Conservation (phyloP, 2,888 invertebrate genomes). For the Drosophila borealis region DNA sequence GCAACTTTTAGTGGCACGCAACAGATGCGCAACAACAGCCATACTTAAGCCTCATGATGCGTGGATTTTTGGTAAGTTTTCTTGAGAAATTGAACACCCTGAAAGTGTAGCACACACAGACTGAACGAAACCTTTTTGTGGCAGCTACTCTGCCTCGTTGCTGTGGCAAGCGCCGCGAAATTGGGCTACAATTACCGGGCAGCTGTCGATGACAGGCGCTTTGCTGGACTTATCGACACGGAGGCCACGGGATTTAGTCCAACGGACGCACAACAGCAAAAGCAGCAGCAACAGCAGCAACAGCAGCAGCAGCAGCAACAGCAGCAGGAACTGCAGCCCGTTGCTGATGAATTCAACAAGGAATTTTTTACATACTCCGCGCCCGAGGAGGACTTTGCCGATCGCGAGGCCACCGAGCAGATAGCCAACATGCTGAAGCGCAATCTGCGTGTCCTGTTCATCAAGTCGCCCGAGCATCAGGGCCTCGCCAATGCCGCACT, state of each 20-base stretch:
- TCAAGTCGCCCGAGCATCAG: slow-evolving; percentile 81
- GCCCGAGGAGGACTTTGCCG: slow-evolving; percentile 78
- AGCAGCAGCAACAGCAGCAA: slow-evolving; percentile 15
- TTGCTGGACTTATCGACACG: slow-evolving; percentile 63
- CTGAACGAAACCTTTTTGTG: slow-evolving; percentile 3
- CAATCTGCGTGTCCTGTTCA: slow-evolving; percentile 81
- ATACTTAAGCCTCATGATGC: slow-evolving; percentile 86
- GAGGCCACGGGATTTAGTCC: slow-evolving; percentile 70
- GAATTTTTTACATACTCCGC: slow-evolving; percentile 80
- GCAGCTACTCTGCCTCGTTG: slow-evolving; percentile 65
- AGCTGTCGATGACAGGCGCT: slow-evolving; percentile 53
- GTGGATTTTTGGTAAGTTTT: slow-evolving; percentile 84
- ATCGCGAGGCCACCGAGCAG: slow-evolving; percentile 60
- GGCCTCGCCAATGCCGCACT: slow-evolving; percentile 73
- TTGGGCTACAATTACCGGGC: slow-evolving; percentile 74
- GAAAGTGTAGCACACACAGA: not conserved
- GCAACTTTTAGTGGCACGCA: slow-evolving; percentile 38
- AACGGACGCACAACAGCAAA: slow-evolving; percentile 32
- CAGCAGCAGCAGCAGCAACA: slow-evolving; percentile 24
- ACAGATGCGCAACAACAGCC: slow-evolving; percentile 31
- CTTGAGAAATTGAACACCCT: slow-evolving; percentile 14
- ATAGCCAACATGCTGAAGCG: slow-evolving; percentile 72
- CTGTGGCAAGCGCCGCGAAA: slow-evolving; percentile 56
- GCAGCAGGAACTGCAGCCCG: slow-evolving; percentile 16
- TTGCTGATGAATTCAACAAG: slow-evolving; percentile 73